These are phyloP conservation scores for Ictalurus furcatus DNA, from an alignment of 2,113 vertebrate genomes.

Conservation along the genomic window DNA sequence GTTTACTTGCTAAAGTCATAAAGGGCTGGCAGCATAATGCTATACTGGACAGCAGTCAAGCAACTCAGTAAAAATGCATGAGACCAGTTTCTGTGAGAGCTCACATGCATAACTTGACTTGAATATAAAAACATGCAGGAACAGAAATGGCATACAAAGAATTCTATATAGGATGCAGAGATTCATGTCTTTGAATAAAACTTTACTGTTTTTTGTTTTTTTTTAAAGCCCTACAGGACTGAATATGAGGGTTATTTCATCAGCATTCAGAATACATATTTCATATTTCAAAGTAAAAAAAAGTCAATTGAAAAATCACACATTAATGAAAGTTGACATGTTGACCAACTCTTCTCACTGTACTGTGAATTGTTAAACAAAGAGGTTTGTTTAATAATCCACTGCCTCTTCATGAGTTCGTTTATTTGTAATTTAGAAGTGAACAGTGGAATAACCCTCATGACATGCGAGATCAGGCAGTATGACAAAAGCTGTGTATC, in stretches of 20 bases:
- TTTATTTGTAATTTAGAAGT: neutral
- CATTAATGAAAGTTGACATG: neutral
- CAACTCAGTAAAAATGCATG: neutral
- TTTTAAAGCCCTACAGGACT: slow-evolving; percentile 3
- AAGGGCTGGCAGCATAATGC: neutral
- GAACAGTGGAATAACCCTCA: slow-evolving; percentile 39
- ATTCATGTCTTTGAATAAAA: neutral
- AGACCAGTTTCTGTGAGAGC: neutral
- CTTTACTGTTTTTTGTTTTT: neutral
- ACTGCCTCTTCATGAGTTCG: slow-evolving; percentile 15
- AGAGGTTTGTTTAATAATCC: slow-evolving; percentile 56
- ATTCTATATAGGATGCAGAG: neutral
- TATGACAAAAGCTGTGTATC: slow-evolving; percentile 31
- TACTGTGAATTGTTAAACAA: slow-evolving; percentile 55
- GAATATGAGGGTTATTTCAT: slow-evolving; percentile 45
- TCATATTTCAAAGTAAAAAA: neutral
- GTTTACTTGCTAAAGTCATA: neutral
- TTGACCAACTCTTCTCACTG: neutral
- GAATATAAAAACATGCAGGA: neutral
- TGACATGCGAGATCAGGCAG: slow-evolving; percentile 51
- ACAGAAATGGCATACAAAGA: neutral
- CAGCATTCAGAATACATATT: neutral
- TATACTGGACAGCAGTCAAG: neutral
- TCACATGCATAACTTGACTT: neutral
- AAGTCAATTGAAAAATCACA: neutral